phyloP scores from a whole-genome alignment of 1,140 invertebrate species.

The Drosophila tsacasi region DNA sequence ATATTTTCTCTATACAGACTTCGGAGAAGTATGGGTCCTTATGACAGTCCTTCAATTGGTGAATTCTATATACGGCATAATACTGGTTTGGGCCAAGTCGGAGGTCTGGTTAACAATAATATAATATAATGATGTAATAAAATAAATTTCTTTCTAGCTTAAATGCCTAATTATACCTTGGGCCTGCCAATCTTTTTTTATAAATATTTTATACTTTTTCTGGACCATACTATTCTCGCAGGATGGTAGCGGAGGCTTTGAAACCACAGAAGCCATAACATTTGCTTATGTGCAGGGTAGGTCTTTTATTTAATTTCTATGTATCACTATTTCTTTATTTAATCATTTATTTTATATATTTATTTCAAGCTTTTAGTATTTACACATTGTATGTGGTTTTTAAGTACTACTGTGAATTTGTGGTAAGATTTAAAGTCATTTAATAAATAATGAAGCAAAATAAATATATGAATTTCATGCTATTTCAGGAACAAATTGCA shows the following conservation, averaged over 20 bases:
- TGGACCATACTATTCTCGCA: constrained; percentile 8
- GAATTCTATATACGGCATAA: not conserved
- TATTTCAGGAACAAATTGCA: not conserved
- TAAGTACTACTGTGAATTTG: constrained; percentile 1
- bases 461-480: no score
- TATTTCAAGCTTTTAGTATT: not conserved
- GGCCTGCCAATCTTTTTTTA: not conserved
- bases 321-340: no score
- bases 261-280: not conserved
- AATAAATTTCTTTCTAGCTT: not conserved
- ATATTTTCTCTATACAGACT: not conserved
- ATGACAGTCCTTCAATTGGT: not conserved
- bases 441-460: no score
- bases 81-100: not conserved
- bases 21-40: not conserved
- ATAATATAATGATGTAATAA: not conserved
- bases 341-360: not conserved
- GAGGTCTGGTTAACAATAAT: not conserved
- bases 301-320: no score
- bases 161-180: constrained; percentile 2
- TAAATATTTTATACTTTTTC: not conserved
- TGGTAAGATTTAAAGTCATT: not conserved
- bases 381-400: constrained; percentile 5
- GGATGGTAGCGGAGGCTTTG: constrained; percentile 2
- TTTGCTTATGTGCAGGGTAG: constrained; percentile 1